Evolutionary conservation across 2,797 vertebrate species (phyloP).

Genomic region (Cottoperca gobio): DNA sequence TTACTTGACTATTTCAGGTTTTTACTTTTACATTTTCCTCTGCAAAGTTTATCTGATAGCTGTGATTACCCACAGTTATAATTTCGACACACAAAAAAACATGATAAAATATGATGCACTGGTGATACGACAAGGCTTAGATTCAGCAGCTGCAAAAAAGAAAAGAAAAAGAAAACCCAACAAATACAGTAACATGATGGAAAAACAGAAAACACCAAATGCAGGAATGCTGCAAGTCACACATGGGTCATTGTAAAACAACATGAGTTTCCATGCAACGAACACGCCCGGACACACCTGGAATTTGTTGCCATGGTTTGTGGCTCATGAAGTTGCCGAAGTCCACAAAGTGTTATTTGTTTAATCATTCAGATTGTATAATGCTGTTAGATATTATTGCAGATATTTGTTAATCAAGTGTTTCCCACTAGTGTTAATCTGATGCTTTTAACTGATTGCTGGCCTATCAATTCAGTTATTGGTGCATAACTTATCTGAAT

Average conservation of each 20-base stretch:
- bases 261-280: neutral
- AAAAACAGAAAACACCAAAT: too few relatives aligned
- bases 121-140: neutral
- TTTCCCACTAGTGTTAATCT: neutral
- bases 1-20: neutral
- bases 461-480: neutral
- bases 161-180: too few relatives aligned
- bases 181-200: too few relatives aligned
- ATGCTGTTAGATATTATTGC: neutral
- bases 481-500: neutral
- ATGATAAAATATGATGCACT: neutral
- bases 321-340: slow-evolving; percentile 1
- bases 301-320: neutral
- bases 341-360: neutral
- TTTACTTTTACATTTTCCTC: neutral
- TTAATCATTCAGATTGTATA: neutral
- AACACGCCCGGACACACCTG: neutral
- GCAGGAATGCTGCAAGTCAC: neutral
- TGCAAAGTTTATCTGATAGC: neutral
- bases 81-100: neutral
- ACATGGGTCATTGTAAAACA: neutral
- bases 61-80: neutral
- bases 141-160: neutral
- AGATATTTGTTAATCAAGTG: neutral
- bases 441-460: neutral